phyloP scores from a whole-genome alignment of 1,140 invertebrate genomes.

The Phymastichus coffea region DNA sequence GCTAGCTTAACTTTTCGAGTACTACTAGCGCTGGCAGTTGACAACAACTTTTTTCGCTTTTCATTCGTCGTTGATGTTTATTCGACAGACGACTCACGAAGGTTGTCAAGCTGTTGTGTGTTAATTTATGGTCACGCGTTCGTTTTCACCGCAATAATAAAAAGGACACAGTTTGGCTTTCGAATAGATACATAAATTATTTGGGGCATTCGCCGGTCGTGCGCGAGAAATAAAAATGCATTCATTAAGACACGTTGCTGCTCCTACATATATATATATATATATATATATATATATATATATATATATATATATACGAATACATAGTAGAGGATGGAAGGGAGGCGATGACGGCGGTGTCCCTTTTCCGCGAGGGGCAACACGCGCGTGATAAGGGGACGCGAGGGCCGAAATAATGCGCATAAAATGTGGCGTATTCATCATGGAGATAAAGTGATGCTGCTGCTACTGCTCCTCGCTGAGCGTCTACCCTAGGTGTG shows the following conservation, averaged over 20 bases:
- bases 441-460: conserved; percentile 57
- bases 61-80: too few relatives aligned
- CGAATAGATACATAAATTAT: conserved; percentile 15
- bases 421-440: conserved; percentile 58
- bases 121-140: too few relatives aligned
- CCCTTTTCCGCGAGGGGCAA: too few relatives aligned
- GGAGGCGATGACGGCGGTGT: conserved; percentile 27
- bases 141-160: neutral
- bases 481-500: too few relatives aligned
- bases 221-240: neutral
- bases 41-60: too few relatives aligned
- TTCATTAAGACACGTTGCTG: conserved; percentile 17
- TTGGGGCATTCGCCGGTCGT: neutral
- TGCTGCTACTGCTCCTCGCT: too few relatives aligned
- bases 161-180: neutral
- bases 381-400: conserved; percentile 17
- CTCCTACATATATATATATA: too few relatives aligned
- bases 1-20: conserved; percentile 2
- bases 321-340: too few relatives aligned
- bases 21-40: neutral
- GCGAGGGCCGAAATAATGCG: conserved; percentile 51
- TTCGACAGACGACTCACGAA: too few relatives aligned
- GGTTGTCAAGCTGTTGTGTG: too few relatives aligned
- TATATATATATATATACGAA: too few relatives aligned
- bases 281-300: too few relatives aligned